These are phyloP conservation scores for Monopterus albus DNA, from an alignment of 2,113 vertebrate genomes.

Conservation along the genomic window DNA sequence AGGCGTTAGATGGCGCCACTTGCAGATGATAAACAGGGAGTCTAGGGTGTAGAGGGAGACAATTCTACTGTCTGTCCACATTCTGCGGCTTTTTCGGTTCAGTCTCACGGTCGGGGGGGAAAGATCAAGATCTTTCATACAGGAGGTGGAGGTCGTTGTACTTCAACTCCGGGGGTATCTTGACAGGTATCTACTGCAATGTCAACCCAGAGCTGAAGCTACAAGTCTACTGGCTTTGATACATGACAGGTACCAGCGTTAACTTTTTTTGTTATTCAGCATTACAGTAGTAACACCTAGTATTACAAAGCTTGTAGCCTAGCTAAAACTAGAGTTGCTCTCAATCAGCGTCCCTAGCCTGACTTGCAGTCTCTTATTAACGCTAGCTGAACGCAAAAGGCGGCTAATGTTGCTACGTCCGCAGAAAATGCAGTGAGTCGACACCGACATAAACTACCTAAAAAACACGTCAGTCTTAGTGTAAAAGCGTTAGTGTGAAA, in stretches of 20 bases:
- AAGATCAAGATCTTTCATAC: conserved; percentile 18
- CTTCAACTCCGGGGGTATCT: conserved; percentile 40
- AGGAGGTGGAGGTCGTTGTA: conserved; percentile 32
- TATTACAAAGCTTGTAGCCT: conserved; percentile 2
- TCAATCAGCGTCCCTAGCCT: background rate
- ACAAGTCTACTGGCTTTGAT: conserved; percentile 30
- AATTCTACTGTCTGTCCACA: conserved; percentile 8
- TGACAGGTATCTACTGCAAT: conserved; percentile 55
- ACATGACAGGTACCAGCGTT: conserved; percentile 69
- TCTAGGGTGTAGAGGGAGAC: conserved; percentile 40
- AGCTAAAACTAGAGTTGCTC: conserved; percentile 24
- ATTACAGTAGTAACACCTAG: background rate
- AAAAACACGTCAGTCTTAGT: too few relatives aligned
- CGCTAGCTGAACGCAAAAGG: conserved; percentile 33
- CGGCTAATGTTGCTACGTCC: background rate
- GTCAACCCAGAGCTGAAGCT: conserved; percentile 59
- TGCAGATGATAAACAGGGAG: accelerated
- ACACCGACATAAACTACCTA: background rate
- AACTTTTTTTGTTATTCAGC: background rate
- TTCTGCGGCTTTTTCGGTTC: conserved; percentile 69
- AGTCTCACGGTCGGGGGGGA: conserved; percentile 22
- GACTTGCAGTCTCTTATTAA: too few relatives aligned
- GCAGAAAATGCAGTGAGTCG: background rate
- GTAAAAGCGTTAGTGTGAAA: background rate
- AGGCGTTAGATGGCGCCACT: conserved; percentile 14